These are phyloP conservation scores for Harpagifer antarcticus DNA, from an alignment of 2,797 vertebrate species.

Conservation along the genomic window DNA sequence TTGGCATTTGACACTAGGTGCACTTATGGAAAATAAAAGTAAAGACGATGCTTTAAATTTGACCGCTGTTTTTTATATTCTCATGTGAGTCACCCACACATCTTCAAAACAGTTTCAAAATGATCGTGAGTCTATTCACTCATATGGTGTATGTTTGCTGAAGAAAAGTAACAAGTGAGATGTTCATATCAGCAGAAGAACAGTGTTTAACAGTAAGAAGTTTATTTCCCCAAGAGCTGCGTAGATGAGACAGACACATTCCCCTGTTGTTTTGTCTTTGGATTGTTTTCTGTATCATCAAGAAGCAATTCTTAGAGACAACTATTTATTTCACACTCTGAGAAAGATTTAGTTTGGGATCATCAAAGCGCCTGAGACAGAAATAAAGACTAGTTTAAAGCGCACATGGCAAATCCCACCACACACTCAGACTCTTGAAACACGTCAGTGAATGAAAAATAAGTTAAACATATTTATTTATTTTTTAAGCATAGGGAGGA, in stretches of 20 bases:
- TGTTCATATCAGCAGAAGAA: slow-evolving; percentile 31
- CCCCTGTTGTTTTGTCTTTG: slow-evolving; percentile 46
- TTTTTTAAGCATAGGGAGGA: slow-evolving; percentile 44
- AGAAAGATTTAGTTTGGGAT: slow-evolving; percentile 51
- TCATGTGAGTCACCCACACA: slow-evolving; percentile 11
- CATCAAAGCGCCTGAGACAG: slow-evolving; percentile 56
- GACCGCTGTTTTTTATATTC: neutral
- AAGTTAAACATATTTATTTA: slow-evolving; percentile 44
- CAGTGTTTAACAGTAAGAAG: slow-evolving; percentile 42
- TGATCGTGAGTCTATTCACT: neutral
- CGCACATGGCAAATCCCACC: slow-evolving; percentile 22
- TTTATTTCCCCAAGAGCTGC: slow-evolving; percentile 54
- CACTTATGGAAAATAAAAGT: neutral
- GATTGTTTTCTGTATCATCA: slow-evolving; percentile 62
- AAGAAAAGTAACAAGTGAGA: slow-evolving; percentile 27
- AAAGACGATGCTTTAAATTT: neutral
- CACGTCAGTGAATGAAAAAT: slow-evolving; percentile 53
- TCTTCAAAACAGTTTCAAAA: neutral
- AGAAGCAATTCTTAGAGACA: slow-evolving; percentile 53
- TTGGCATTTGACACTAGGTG: neutral
- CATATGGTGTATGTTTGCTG: slow-evolving; percentile 1
- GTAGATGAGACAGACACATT: slow-evolving; percentile 33
- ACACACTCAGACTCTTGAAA: slow-evolving; percentile 51
- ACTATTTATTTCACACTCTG: slow-evolving; percentile 58
- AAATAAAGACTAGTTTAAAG: slow-evolving; percentile 31